Evolutionary conservation across 1,140 invertebrate species (phyloP), one percentile per base, ranked within the genome.

Genomic region (Drosophila bipectinata): DNA sequence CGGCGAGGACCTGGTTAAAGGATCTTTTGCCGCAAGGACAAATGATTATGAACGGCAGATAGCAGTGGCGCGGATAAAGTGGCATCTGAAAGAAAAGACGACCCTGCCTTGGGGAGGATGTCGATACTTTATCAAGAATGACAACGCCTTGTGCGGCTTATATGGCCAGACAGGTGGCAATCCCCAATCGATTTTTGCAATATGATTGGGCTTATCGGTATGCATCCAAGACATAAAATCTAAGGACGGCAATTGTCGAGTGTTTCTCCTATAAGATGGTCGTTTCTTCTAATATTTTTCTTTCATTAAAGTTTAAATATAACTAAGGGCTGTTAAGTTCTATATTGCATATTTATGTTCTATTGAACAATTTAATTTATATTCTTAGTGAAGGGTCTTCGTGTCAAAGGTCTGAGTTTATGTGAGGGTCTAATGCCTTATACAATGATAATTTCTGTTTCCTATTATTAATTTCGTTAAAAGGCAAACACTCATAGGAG

Each of bases 11-110:
- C 61, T 56, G 71, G 61, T 34, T 58, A 48, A 57, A 34, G 64
- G 54, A 75, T 72, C 64, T 72, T 34, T 12, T 34, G 76, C 80
- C 76, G 21, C 80, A 75, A 79, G 80, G 62, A 72, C 72, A 79
- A 67, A 67, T 63, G 76, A 84, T 84, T 76, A 64, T 72, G 37
- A 49, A 63, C 28, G 58, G 47, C 48, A 72, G 71, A 84, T 79
- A 83, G 48, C 54, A 24, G 26, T 14, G 44, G 53, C 30, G 12
- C 37, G 41, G 52, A 37, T 41, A 48, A 71, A 49, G 26, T 49
- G 66, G 21, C 49, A 39, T 47, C 37, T 26, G 34, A 7, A 4
- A 45, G 54, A 63, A 44, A 57, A 26, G 24, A 41, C 24, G 59
- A 18, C 15, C 14, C 37, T 26, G 51, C 39, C 59, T 52, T 28